Conservation (phyloP, 2,797 vertebrate genomes). For the Notamacropus eugenii region DNA sequence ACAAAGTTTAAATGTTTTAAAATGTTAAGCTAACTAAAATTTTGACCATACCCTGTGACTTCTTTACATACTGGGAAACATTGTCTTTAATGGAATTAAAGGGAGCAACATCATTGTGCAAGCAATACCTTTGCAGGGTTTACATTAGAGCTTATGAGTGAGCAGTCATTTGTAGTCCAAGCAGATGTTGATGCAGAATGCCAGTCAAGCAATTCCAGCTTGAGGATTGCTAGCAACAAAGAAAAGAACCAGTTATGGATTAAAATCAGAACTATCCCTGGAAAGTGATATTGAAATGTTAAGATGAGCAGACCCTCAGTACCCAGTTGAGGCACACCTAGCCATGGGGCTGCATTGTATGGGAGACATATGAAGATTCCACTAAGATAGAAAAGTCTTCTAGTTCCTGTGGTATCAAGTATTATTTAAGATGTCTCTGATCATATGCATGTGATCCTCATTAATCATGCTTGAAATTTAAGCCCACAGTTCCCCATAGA, state of each 20-base stretch:
- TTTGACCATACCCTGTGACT: neutral
- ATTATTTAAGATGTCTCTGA: neutral
- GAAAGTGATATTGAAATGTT: neutral
- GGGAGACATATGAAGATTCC: neutral
- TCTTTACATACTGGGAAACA: neutral
- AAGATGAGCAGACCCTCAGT: neutral
- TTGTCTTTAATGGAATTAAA: neutral
- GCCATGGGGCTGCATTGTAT: neutral
- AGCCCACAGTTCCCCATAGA: neutral
- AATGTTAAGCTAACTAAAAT: neutral
- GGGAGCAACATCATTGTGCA: neutral
- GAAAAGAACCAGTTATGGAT: neutral
- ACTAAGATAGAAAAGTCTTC: neutral
- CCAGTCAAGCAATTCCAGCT: neutral
- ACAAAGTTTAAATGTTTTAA: neutral
- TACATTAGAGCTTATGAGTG: neutral
- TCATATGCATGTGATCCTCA: neutral
- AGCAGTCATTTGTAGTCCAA: neutral
- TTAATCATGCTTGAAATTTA: neutral
- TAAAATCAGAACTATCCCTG: neutral
- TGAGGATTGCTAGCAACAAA: neutral
- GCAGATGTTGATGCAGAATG: neutral
- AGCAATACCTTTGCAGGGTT: neutral
- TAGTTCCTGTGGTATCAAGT: neutral
- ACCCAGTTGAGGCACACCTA: neutral